phyloP scores from a whole-genome alignment of 2,113 vertebrate species.

The Sinocyclocheilus anophthalmus region DNA sequence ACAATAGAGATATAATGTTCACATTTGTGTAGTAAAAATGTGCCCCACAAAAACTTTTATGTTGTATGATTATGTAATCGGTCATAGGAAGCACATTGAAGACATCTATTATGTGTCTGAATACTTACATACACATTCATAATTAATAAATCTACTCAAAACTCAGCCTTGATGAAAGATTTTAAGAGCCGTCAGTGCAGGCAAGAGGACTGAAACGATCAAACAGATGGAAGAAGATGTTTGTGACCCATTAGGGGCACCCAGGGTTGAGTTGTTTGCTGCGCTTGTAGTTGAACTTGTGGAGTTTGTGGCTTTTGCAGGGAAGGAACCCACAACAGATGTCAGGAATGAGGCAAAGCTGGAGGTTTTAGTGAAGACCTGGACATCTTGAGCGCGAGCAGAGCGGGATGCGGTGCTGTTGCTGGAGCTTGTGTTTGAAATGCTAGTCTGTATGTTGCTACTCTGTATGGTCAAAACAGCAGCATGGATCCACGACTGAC shows the following conservation, averaged over 20 bases:
- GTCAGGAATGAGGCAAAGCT: slow-evolving; percentile 9
- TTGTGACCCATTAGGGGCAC: neutral
- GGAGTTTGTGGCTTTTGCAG: neutral
- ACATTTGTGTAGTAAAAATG: neutral
- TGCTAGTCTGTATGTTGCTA: no score
- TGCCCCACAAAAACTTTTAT: neutral
- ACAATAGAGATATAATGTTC: neutral
- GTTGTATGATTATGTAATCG: neutral
- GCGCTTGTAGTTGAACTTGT: neutral
- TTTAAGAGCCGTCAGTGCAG: neutral
- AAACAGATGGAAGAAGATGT: neutral
- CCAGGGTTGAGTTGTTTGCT: neutral
- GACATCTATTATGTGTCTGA: neutral
- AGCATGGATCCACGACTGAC: slow-evolving; percentile 44
- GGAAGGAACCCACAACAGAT: slow-evolving; percentile 14
- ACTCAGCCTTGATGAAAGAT: neutral
- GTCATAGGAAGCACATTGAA: neutral
- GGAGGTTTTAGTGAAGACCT: slow-evolving; percentile 38
- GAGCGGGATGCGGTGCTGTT: neutral
- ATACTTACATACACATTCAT: neutral
- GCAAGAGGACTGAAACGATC: neutral
- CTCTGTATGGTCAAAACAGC: slow-evolving; percentile 14
- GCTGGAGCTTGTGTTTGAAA: no score
- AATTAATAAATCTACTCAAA: neutral
- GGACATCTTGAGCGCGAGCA: neutral